phyloP scores from a whole-genome alignment of 2,797 vertebrate species.

The Anomalospiza imberbis region DNA sequence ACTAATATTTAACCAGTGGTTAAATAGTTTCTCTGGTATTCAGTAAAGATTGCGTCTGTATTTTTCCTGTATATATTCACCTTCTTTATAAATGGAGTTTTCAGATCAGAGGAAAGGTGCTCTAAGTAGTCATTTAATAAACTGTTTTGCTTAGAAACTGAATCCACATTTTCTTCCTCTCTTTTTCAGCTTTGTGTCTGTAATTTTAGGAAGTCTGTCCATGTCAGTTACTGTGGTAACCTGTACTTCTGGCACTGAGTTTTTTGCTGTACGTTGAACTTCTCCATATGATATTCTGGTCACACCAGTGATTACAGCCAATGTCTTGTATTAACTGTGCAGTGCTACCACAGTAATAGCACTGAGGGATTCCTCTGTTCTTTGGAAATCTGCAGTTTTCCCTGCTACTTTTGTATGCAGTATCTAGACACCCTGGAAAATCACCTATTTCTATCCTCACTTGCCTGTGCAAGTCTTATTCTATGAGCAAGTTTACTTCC shows the following conservation, averaged over 20 bases:
- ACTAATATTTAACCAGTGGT: neutral
- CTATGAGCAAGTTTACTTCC: neutral
- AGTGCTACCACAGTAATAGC: neutral
- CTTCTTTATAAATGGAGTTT: neutral
- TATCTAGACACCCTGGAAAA: neutral
- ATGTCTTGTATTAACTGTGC: neutral
- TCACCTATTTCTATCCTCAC: neutral
- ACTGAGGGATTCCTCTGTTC: neutral
- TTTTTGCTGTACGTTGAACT: slow-evolving; percentile 2
- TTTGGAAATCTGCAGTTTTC: neutral
- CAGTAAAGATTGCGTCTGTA: neutral
- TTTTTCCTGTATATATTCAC: neutral
- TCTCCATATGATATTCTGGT: neutral
- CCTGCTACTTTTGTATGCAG: neutral
- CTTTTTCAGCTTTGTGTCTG: neutral
- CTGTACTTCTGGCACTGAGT: neutral
- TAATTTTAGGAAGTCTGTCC: neutral
- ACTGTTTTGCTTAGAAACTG: neutral
- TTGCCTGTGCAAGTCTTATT: neutral
- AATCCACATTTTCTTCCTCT: neutral
- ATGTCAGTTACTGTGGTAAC: slow-evolving; percentile 32
- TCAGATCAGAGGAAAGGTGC: neutral
- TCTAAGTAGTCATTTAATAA: neutral
- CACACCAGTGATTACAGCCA: neutral
- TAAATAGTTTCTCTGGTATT: neutral